phyloP scores from a whole-genome alignment of 2,797 vertebrate species.

The Lithobates sylvaticus region DNA sequence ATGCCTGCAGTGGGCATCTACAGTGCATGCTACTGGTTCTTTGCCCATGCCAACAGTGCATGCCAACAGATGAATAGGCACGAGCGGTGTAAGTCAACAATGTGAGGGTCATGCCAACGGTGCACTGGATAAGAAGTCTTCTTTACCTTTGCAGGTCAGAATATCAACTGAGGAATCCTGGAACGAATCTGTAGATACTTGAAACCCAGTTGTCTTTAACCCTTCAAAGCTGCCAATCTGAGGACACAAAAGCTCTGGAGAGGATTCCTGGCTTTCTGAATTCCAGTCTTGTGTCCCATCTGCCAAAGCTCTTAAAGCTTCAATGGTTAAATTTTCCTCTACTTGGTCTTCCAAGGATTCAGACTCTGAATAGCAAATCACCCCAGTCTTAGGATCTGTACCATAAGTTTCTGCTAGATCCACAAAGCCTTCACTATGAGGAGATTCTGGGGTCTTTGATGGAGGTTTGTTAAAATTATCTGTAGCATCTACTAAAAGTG shows the following conservation, averaged over 20 bases:
- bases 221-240: background rate
- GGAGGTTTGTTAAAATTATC: background rate
- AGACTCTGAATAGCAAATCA: background rate
- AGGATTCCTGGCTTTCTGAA: slow-evolving; percentile 53
- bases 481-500: background rate
- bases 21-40: slow-evolving; percentile 44
- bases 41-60: slow-evolving; percentile 45
- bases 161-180: background rate
- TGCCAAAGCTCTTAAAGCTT: slow-evolving; percentile 51
- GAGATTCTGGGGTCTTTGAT: slow-evolving; percentile 30
- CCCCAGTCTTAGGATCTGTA: background rate
- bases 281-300: slow-evolving; percentile 32
- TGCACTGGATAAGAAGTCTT: slow-evolving; percentile 46
- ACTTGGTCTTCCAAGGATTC: slow-evolving; percentile 32
- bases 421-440: slow-evolving; percentile 51
- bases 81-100: slow-evolving; percentile 37
- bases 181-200: background rate
- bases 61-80: slow-evolving; percentile 55
- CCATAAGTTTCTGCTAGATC: slow-evolving; percentile 32
- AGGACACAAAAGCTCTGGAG: slow-evolving; percentile 51
- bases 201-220: background rate
- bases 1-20: slow-evolving; percentile 42
- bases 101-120: slow-evolving; percentile 54
- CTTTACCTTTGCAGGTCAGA: slow-evolving; percentile 52
- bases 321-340: slow-evolving; percentile 53